Percentiles rank a stretch among this genome's conserved stretches.
Conservation (phyloP, 2,113 vertebrate genomes). For the Carassius gibelio region DNA sequence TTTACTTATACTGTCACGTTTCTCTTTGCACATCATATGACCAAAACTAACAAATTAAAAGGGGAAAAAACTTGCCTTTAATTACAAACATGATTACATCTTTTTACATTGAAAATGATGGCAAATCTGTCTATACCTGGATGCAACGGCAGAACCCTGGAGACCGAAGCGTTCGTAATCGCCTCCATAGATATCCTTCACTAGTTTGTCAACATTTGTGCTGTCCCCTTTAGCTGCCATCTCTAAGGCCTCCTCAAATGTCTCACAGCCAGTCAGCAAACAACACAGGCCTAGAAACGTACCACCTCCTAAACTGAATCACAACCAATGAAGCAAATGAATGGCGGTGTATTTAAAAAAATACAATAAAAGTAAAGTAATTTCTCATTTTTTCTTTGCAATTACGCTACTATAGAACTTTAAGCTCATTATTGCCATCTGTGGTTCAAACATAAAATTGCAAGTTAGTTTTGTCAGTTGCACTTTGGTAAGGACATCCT, state of each 20-base stretch:
- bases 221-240: slow-evolving; percentile 89
- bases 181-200: slow-evolving; percentile 88
- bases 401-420: neutral
- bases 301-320: slow-evolving; percentile 83
- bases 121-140: slow-evolving; percentile 72
- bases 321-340: neutral
- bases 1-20: slow-evolving; percentile 87
- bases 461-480: neutral
- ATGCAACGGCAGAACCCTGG: slow-evolving; percentile 85
- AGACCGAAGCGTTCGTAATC: slow-evolving; percentile 87
- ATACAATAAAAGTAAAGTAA: neutral
- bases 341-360: neutral
- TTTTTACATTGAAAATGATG: neutral
- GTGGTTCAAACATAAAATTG: neutral
- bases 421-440: neutral
- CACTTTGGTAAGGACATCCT: no score
- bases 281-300: slow-evolving; percentile 89
- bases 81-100: neutral
- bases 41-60: slow-evolving; percentile 77
- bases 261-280: slow-evolving; percentile 88
- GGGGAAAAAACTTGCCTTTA: neutral
- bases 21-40: slow-evolving; percentile 91
- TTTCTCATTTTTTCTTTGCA: neutral
- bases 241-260: slow-evolving; percentile 87
- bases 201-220: slow-evolving; percentile 89